Evolutionary conservation across 2,888 invertebrate species (phyloP).

Genomic region (Lithophane socia): DNA sequence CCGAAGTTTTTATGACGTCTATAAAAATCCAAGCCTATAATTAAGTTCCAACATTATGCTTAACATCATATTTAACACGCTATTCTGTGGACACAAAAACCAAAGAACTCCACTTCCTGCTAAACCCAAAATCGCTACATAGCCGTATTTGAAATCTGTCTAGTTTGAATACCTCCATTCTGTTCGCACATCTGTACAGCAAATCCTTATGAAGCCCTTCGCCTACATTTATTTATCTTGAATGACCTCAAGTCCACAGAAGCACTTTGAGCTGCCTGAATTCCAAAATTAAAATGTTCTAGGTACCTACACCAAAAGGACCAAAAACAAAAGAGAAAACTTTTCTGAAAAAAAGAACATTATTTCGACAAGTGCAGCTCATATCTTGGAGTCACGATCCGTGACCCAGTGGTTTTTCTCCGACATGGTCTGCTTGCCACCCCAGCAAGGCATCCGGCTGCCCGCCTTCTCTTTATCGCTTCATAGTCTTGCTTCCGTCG

Average conservation of each 20-base stretch:
- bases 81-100: neutral
- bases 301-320: neutral
- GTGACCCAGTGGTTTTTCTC: conserved; percentile 67
- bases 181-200: neutral
- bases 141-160: neutral
- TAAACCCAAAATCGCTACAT: neutral
- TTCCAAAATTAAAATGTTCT: neutral
- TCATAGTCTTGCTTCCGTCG: conserved; percentile 78
- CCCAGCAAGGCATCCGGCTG: conserved; percentile 75
- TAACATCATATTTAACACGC: conserved; percentile 18
- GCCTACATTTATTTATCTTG: neutral
- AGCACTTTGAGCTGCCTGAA: neutral
- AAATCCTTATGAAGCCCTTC: neutral
- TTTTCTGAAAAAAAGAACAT: conserved; percentile 15
- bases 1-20: conserved; percentile 26
- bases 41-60: neutral
- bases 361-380: conserved; percentile 48
- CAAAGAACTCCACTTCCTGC: neutral
- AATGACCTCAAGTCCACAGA: neutral
- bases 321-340: conserved; percentile 12
- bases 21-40: conserved; percentile 14
- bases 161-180: neutral
- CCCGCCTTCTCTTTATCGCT: conserved; percentile 73
- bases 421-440: conserved; percentile 84
- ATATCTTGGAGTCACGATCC: conserved; percentile 55